Evolutionary conservation across 2,113 vertebrate species (phyloP).

Genomic region (Ellobius talpinus): DNA sequence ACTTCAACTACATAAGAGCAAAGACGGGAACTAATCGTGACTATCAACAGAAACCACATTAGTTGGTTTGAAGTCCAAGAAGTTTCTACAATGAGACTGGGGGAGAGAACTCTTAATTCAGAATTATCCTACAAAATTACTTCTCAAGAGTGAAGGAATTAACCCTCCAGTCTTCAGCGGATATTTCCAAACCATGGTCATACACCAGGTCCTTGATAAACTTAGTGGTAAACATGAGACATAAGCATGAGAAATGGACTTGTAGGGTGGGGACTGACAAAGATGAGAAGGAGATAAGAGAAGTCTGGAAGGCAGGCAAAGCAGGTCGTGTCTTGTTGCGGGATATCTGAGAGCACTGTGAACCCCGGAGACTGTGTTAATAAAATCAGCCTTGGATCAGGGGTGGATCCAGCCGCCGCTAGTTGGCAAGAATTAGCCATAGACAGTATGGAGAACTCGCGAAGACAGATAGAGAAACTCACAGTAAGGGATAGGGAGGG

Average conservation of each 20-base stretch:
- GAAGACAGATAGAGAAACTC: not conserved
- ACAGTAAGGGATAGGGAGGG: not conserved
- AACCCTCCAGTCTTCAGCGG: not conserved
- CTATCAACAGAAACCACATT: not conserved
- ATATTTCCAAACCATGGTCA: not conserved
- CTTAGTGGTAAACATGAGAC: not conserved
- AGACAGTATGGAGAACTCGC: not conserved
- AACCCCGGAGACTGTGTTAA: not conserved
- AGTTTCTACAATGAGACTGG: not conserved
- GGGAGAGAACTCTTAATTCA: not conserved
- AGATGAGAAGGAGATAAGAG: not conserved
- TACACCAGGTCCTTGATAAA: not conserved
- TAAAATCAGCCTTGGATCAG: not conserved
- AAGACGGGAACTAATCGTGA: not conserved
- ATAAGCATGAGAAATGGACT: not conserved
- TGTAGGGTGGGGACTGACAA: not conserved
- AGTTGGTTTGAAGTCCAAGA: not conserved
- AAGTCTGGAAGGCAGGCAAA: not conserved
- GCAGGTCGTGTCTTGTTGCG: not conserved
- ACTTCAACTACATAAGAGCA: not conserved
- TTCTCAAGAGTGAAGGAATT: not conserved
- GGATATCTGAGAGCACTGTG: not conserved
- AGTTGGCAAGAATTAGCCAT: not conserved
- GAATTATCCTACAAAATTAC: not conserved
- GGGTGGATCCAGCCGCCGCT: not conserved